phyloP scores from a whole-genome alignment of 2,888 invertebrate species.

The Acanthacorydalis orientalis region DNA sequence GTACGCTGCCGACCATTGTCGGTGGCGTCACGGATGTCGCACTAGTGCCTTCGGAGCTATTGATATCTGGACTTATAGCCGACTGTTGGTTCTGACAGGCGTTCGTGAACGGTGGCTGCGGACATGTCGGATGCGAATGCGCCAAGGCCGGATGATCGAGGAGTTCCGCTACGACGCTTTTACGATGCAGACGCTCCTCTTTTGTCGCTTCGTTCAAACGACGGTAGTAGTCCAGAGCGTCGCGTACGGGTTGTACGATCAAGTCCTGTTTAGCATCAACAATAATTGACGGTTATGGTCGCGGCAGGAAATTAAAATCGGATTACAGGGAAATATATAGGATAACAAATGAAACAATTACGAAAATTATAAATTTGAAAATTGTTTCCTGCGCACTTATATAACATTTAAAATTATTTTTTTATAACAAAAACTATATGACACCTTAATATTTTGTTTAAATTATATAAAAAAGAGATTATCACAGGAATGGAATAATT shows the following conservation, averaged over 20 bases:
- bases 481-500: too few relatives aligned
- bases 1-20: constrained; percentile 21
- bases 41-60: constrained; percentile 11
- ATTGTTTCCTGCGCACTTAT: too few relatives aligned
- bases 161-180: constrained; percentile 31
- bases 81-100: not conserved
- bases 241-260: constrained; percentile 42
- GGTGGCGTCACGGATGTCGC: constrained; percentile 19
- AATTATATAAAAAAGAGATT: too few relatives aligned
- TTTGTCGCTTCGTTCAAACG: constrained; percentile 42
- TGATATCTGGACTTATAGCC: constrained; percentile 23
- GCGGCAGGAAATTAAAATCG: too few relatives aligned
- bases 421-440: too few relatives aligned
- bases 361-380: too few relatives aligned
- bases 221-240: constrained; percentile 42
- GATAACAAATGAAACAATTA: too few relatives aligned
- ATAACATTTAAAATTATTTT: too few relatives aligned
- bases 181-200: constrained; percentile 39
- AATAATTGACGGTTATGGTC: constrained; percentile 1
- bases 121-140: constrained; percentile 24
- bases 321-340: too few relatives aligned
- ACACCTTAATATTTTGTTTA: not conserved
- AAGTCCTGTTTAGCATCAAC: constrained; percentile 29
- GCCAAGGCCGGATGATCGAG: constrained; percentile 20
- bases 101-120: constrained; percentile 14